phyloP scores from a whole-genome alignment of 2,113 vertebrate genomes.

The Spea multiplicata region DNA sequence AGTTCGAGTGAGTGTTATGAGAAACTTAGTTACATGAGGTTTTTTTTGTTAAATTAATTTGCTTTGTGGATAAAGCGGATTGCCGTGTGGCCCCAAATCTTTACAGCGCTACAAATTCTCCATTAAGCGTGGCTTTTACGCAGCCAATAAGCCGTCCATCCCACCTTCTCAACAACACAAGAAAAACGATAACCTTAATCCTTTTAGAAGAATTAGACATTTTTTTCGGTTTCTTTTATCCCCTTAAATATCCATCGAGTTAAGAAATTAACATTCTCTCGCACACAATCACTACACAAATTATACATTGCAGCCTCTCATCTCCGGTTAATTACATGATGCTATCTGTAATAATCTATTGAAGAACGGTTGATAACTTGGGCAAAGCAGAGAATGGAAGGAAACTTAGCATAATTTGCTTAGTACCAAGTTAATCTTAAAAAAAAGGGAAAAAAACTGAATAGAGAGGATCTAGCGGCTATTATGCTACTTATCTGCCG shows the following conservation, averaged over 20 bases:
- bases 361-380: conserved; percentile 76
- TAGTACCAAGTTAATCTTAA: conserved; percentile 90
- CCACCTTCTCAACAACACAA: conserved; percentile 69
- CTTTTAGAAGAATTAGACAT: conserved; percentile 74
- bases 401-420: conserved; percentile 87
- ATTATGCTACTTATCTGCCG: conserved; percentile 79
- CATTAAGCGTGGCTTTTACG: conserved; percentile 61
- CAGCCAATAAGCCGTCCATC: conserved; percentile 56
- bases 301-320: conserved; percentile 77
- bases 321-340: conserved; percentile 95
- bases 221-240: conserved; percentile 81
- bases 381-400: conserved; percentile 64
- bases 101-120: conserved; percentile 55
- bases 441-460: conserved; percentile 74
- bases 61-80: neutral
- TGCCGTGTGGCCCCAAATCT: neutral
- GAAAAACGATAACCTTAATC: conserved; percentile 87
- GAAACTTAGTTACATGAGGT: too few relatives aligned
- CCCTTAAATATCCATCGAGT: conserved; percentile 81
- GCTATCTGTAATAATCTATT: conserved; percentile 94
- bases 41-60: neutral
- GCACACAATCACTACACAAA: conserved; percentile 82
- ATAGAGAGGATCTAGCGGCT: conserved; percentile 78
- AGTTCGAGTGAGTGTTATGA: too few relatives aligned
- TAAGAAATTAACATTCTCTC: conserved; percentile 90